Conservation (phyloP, 2,888 invertebrate species). For the Zygogramma bicolorata region DNA sequence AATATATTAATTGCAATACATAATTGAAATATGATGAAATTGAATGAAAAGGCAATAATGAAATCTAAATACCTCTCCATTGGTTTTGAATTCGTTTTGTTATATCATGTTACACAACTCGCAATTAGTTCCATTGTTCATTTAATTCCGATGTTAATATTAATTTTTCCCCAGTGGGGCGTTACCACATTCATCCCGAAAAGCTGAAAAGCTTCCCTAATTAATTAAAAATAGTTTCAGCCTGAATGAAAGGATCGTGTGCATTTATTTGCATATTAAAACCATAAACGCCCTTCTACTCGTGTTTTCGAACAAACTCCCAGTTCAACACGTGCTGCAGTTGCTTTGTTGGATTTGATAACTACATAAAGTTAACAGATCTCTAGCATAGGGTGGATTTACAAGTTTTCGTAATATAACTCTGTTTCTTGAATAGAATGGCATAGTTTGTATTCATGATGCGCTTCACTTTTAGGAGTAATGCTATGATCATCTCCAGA, state of each 20-base stretch:
- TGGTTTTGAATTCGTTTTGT: too few species aligned
- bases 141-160: background rate
- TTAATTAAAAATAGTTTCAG: slow-evolving; percentile 35
- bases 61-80: too few species aligned
- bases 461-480: too few species aligned
- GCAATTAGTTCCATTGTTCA: background rate
- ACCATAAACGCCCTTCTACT: slow-evolving; percentile 27
- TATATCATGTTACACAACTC: background rate
- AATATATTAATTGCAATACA: too few species aligned
- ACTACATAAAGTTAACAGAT: background rate
- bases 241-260: slow-evolving; percentile 26
- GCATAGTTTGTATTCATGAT: background rate
- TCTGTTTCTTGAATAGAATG: background rate
- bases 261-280: slow-evolving; percentile 34
- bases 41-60: too few species aligned
- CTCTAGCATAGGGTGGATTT: background rate
- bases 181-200: background rate
- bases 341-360: slow-evolving; percentile 1
- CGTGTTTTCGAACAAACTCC: slow-evolving; percentile 21
- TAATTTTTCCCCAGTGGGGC: background rate
- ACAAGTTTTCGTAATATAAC: background rate
- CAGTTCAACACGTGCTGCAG: background rate
- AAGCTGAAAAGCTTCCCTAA: slow-evolving; percentile 13
- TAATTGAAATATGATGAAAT: too few species aligned
- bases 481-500: too few species aligned